These are phyloP conservation scores for Cygnus olor DNA, from an alignment of 2,797 vertebrate species.

Conservation along the genomic window DNA sequence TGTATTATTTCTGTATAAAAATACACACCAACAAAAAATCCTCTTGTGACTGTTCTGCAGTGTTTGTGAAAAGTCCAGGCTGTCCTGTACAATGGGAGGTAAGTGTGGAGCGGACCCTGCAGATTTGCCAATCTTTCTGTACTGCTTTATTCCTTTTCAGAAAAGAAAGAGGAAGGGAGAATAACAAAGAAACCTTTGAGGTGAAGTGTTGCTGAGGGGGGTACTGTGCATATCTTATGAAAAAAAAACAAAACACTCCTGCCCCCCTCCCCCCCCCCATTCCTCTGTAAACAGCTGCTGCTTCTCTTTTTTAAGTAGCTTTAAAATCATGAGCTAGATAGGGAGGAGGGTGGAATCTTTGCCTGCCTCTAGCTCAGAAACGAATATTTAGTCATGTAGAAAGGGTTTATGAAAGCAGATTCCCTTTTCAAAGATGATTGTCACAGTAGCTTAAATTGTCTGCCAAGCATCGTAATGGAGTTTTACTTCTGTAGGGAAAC, in stretches of 20 bases:
- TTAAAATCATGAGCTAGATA: constrained; percentile 40
- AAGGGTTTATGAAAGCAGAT: constrained; percentile 67
- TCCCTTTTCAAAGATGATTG: constrained; percentile 72
- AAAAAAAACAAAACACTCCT: not conserved
- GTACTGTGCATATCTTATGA: not conserved
- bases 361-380: constrained; percentile 8
- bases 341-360: not conserved
- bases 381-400: constrained; percentile 55
- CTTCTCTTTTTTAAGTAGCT: constrained; percentile 3
- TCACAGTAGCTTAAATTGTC: constrained; percentile 74
- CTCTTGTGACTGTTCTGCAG: not conserved
- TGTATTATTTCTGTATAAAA: not conserved
- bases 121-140: not conserved
- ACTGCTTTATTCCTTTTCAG: not conserved
- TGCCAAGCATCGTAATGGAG: constrained; percentile 67
- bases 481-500: constrained; percentile 75
- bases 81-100: not conserved
- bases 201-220: not conserved
- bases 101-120: not conserved
- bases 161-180: not conserved
- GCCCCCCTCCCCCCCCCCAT: not conserved
- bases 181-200: not conserved
- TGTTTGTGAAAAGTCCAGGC: not conserved
- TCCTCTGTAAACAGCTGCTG: not conserved
- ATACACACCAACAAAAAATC: not conserved